Percentiles rank a stretch among this genome's conserved stretches.
Conservation (phyloP, 2,888 invertebrate genomes). For the Drosophila stalkeri region DNA sequence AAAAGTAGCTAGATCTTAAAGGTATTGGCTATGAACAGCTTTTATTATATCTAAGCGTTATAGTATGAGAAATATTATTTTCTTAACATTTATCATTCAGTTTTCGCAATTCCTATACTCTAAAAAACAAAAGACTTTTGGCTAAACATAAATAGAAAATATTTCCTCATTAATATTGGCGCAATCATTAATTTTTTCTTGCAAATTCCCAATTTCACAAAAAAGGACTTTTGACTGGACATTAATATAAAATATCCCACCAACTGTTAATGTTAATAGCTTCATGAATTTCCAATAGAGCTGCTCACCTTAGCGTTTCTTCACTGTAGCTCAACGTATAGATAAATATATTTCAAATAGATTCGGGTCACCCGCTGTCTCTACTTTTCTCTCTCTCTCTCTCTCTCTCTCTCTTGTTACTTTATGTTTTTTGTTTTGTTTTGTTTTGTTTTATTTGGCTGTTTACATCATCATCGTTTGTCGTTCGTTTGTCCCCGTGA, state of each 20-base stretch:
- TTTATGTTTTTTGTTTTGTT: slow-evolving; percentile 3
- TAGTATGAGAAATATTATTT: too few species aligned
- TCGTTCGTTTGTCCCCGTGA: slow-evolving; percentile 24
- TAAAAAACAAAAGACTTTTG: too few species aligned
- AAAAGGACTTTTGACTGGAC: too few species aligned
- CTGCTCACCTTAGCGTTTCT: neutral
- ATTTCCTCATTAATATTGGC: too few species aligned
- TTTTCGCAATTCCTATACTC: too few species aligned
- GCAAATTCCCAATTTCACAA: too few species aligned
- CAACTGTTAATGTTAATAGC: neutral
- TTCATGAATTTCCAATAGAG: neutral
- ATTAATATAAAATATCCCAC: neutral
- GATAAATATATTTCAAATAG: slow-evolving; percentile 58
- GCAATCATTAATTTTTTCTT: too few species aligned
- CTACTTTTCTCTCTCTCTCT: slow-evolving; percentile 17
- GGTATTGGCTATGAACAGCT: too few species aligned
- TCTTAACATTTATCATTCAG: too few species aligned
- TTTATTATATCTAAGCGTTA: too few species aligned
- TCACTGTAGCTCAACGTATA: slow-evolving; percentile 8
- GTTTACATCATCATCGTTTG: slow-evolving; percentile 79
- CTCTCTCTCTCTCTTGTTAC: slow-evolving; percentile 1
- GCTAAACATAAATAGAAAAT: too few species aligned
- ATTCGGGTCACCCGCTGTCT: slow-evolving; percentile 62
- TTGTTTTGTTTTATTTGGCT: slow-evolving; percentile 41
- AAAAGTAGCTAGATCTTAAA: too few species aligned